phyloP scores from a whole-genome alignment of 2,113 vertebrate genomes.

The Corydoras maculifer region DNA sequence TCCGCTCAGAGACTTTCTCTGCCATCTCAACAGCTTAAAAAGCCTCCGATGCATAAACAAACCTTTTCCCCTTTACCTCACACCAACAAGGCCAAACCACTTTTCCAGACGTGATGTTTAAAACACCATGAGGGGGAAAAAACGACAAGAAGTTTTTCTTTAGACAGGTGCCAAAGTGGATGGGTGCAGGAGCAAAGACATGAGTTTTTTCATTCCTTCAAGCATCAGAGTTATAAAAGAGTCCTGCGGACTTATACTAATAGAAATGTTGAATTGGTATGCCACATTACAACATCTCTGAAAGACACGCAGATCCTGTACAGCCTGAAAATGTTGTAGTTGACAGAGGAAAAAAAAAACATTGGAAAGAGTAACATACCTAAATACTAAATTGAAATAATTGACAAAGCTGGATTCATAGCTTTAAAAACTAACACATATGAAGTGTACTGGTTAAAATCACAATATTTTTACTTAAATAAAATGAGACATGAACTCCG shows the following conservation, averaged over 20 bases:
- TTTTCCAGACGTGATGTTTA: constrained; percentile 61
- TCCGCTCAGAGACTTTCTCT: constrained; percentile 7
- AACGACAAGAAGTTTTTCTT: constrained; percentile 49
- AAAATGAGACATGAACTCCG: neutral
- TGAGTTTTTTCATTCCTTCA: constrained; percentile 27
- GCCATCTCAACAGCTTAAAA: constrained; percentile 10
- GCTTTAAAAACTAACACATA: neutral
- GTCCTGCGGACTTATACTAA: constrained; percentile 41
- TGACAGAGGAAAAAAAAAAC: constrained; percentile 30
- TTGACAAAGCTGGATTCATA: neutral
- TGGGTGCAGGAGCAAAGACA: constrained; percentile 31
- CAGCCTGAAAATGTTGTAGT: constrained; percentile 44
- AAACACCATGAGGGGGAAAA: constrained; percentile 48
- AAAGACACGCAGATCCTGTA: neutral
- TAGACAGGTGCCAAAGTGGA: constrained; percentile 44
- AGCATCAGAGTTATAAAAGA: constrained; percentile 52
- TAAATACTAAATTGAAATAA: constrained; percentile 39
- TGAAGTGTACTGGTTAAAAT: too few relatives aligned
- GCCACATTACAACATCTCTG: constrained; percentile 44
- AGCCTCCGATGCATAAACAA: constrained; percentile 43
- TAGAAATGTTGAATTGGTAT: constrained; percentile 35
- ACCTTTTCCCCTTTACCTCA: constrained; percentile 37
- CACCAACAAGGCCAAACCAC: constrained; percentile 49
- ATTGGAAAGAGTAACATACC: constrained; percentile 29
- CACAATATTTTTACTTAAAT: too few relatives aligned